Evolutionary conservation across 2,113 vertebrate genomes (phyloP).

Genomic region (Heterotilapia buettikoferi): DNA sequence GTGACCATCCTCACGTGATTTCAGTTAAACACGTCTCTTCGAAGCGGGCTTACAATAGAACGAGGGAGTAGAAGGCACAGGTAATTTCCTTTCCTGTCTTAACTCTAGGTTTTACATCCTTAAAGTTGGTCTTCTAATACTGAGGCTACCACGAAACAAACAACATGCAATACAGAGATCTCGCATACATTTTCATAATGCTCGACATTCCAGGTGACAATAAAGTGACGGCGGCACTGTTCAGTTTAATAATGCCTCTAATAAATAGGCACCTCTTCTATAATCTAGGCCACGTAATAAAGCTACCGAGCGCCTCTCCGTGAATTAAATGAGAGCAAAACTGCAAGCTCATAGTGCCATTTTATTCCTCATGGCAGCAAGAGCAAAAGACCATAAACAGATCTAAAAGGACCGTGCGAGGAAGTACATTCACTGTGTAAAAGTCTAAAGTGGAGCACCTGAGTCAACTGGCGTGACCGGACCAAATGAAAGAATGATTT

Average conservation of each 20-base stretch:
- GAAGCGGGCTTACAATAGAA: constrained; percentile 8
- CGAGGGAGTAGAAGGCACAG: constrained; percentile 55
- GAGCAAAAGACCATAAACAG: not conserved
- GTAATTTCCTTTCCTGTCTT: constrained; percentile 35
- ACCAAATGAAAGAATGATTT: constrained; percentile 2
- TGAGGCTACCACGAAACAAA: constrained; percentile 30
- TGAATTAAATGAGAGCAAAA: constrained; percentile 2
- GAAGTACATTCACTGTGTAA: constrained; percentile 40
- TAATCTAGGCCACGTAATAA: not conserved
- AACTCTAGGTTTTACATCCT: not conserved
- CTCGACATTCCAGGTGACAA: constrained; percentile 31
- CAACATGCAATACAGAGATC: constrained; percentile 53
- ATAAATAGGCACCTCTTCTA: not conserved
- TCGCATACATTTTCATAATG: constrained; percentile 17
- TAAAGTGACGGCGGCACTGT: not conserved
- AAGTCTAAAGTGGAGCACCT: constrained; percentile 47
- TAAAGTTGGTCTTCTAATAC: constrained; percentile 4
- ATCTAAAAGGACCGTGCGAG: not conserved
- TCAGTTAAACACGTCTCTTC: not conserved
- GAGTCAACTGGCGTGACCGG: constrained; percentile 47
- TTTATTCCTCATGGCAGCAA: not conserved
- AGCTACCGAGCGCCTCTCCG: not conserved
- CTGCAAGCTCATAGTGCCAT: not conserved
- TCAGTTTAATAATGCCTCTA: constrained; percentile 20
- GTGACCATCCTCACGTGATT: not conserved